Percentiles rank a stretch among this genome's conserved stretches.
phyloP scores from a whole-genome alignment of 2,797 vertebrate genomes.

The Megaceryle alcyon region DNA sequence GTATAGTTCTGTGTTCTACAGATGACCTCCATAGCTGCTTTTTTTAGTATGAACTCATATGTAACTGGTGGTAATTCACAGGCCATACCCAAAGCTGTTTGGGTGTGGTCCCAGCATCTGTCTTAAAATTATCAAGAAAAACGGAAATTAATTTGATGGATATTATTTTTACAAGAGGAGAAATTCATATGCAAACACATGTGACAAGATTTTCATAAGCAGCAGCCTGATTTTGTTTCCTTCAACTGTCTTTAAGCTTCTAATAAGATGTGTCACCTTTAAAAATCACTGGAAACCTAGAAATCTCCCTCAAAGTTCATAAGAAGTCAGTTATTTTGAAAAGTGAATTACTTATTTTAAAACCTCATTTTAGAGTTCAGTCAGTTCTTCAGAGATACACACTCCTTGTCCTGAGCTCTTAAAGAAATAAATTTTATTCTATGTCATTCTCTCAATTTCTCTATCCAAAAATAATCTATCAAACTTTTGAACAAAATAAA shows the following conservation, averaged over 20 bases:
- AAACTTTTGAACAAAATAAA: constrained; percentile 5
- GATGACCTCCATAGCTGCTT: background rate
- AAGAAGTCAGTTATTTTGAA: background rate
- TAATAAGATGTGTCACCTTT: background rate
- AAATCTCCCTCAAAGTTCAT: background rate
- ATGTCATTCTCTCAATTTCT: background rate
- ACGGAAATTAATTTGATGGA: background rate
- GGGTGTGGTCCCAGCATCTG: background rate
- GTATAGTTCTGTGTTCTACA: background rate
- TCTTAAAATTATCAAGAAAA: background rate
- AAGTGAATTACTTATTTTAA: background rate
- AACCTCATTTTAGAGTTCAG: background rate
- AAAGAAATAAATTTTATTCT: background rate
- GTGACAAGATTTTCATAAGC: background rate
- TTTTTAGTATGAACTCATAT: background rate
- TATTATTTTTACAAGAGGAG: background rate
- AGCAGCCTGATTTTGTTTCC: background rate
- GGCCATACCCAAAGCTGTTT: background rate
- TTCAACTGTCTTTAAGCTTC: background rate
- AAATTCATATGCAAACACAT: background rate
- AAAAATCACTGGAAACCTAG: background rate
- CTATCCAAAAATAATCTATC: background rate
- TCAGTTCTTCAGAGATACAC: background rate
- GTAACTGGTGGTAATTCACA: background rate
- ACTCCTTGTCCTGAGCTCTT: background rate